These are phyloP conservation scores for Apodemia zela DNA, from an alignment of 2,888 invertebrate genomes.

Conservation along the genomic window DNA sequence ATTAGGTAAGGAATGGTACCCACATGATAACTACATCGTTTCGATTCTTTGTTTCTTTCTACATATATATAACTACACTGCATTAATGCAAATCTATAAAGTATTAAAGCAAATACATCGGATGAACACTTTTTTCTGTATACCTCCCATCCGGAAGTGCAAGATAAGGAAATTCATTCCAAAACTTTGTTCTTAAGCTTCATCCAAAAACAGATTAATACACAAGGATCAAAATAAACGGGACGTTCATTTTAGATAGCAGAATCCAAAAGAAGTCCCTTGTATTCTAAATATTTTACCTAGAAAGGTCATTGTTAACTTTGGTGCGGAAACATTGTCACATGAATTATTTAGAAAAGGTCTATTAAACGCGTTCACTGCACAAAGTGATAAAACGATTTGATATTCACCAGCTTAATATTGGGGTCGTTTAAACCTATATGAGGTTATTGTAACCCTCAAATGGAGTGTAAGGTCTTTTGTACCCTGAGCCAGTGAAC, in stretches of 20 bases:
- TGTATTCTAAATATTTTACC: not conserved
- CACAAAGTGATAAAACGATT: conserved; percentile 14
- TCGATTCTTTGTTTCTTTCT: too few species aligned
- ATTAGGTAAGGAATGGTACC: too few species aligned
- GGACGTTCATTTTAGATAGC: not conserved
- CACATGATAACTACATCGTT: too few species aligned
- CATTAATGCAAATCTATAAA: not conserved
- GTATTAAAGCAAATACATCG: not conserved
- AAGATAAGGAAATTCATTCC: too few species aligned
- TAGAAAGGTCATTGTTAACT: conserved; percentile 3
- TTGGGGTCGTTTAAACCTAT: conserved; percentile 37
- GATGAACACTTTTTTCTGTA: too few species aligned
- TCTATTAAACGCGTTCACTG: conserved; percentile 11
- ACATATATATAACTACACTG: too few species aligned
- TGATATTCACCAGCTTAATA: conserved; percentile 25
- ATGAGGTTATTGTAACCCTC: conserved; percentile 44
- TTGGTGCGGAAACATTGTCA: conserved; percentile 6
- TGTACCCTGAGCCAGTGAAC: conserved; percentile 37
- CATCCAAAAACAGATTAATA: not conserved
- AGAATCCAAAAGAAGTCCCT: not conserved
- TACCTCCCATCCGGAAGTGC: too few species aligned
- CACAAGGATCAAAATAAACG: not conserved
- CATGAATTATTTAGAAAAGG: conserved; percentile 15
- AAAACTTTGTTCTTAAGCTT: not conserved
- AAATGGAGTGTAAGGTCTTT: conserved; percentile 49